Evolutionary conservation across 2,888 invertebrate genomes (phyloP), one percentile per base, ranked within the genome.

Genomic region (Mimumesa dahlbomi): DNA sequence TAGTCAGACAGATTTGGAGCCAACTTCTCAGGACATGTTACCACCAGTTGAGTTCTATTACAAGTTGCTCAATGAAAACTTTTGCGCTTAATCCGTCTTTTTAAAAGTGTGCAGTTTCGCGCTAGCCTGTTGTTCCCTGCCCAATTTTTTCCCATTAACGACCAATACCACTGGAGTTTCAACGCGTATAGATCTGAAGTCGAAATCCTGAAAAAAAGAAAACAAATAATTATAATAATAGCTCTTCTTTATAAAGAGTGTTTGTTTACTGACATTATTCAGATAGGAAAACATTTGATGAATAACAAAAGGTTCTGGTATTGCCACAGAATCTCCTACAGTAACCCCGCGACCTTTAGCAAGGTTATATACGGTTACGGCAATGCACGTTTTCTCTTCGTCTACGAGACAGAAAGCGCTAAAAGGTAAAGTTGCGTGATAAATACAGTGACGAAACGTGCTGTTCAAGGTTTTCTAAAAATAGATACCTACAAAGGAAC

Each of bases 391-490:
- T 89, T 93, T 92, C 59, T 93, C 92, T 76, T 92, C 92, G 90
- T 96, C 96, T 43, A 95, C 92, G 85, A 96, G 89, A 83, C 95
- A 96, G 90, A 96, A 96, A 34, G 95, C 94, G 88, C 96, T 96
- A 90, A 9, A 92, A 45, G 22, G 36, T 14, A 25, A 43, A 50
- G 36, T 22, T 50, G 54, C 11, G 11, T 38, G 34, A 58, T 63
- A 56, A 48, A 48, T 11, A 40, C 42, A 49, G 54, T 67, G 3
- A 49, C 22, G 50, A 54, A 43, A 25, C 38, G 43, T 48, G n/a
- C 21, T 58, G 16, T n/a, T n/a, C n/a, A n/a, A n/a, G 29, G 34
- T 54, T 53, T 53, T 65, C 64, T 52, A 34, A 48, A 53, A 45
- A 5, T 48, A 69, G 63, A 54, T 45, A 93, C 94, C 93, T 89